Conservation (phyloP, 2,113 vertebrate species). For the Corythoichthys intestinalis region DNA sequence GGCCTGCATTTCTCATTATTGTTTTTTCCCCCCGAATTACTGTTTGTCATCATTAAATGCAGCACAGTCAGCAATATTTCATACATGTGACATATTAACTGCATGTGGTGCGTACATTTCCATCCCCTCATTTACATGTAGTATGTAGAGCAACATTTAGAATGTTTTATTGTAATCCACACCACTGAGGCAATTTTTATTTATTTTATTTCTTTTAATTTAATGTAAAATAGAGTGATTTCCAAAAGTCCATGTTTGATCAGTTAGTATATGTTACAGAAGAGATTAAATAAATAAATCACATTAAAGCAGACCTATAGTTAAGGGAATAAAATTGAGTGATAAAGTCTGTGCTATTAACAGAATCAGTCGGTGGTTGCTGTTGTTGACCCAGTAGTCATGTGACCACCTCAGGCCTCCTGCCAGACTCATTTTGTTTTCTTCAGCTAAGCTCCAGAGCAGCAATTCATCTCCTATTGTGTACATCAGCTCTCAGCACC, state of each 20-base stretch:
- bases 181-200: neutral
- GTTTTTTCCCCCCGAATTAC: conserved; percentile 16
- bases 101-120: neutral
- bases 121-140: neutral
- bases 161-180: neutral
- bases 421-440: conserved; percentile 9
- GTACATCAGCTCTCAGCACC: conserved; percentile 11
- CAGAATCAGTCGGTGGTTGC: conserved; percentile 22
- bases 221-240: too few species aligned
- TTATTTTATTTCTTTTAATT: neutral
- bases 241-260: neutral
- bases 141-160: neutral
- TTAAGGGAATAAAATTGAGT: neutral
- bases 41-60: conserved; percentile 10
- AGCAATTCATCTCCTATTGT: conserved; percentile 23
- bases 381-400: conserved; percentile 36
- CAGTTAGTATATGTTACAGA: neutral
- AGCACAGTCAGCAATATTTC: neutral
- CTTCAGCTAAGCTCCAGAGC: conserved; percentile 5
- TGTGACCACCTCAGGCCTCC: conserved; percentile 33
- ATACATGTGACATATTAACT: conserved; percentile 13
- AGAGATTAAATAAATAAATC: too few species aligned
- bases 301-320: neutral
- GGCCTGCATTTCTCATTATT: conserved; percentile 20
- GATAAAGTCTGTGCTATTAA: conserved; percentile 12